These are phyloP conservation scores for Aphidius colemani DNA, from an alignment of 2,888 invertebrate species.

Conservation along the genomic window DNA sequence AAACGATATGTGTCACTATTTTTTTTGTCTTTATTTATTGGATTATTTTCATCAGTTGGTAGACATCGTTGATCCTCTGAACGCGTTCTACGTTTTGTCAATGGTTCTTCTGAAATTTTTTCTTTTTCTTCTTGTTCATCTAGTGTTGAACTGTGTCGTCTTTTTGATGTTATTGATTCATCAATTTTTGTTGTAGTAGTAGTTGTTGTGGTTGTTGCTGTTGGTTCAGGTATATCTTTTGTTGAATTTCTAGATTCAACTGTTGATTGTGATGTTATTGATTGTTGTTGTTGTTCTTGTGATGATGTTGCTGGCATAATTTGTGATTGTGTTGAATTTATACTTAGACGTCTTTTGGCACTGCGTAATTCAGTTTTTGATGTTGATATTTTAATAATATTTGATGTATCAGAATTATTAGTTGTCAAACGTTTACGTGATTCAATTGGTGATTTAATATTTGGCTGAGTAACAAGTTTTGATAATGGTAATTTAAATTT, in stretches of 20 bases:
- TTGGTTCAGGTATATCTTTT: conserved; percentile 23
- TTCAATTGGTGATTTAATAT: conserved; percentile 1
- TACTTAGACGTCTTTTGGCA: conserved; percentile 28
- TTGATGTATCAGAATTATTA: neutral
- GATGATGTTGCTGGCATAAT: conserved; percentile 21
- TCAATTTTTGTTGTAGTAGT: conserved; percentile 7
- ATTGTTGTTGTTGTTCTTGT: conserved; percentile 15
- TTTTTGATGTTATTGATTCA: conserved; percentile 34
- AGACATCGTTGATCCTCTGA: conserved; percentile 51
- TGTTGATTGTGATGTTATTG: conserved; percentile 10
- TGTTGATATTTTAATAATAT: conserved; percentile 17
- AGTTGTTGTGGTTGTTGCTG: conserved; percentile 5
- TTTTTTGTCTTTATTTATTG: conserved; percentile 53
- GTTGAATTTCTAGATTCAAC: conserved; percentile 8
- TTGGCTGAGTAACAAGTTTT: conserved; percentile 16
- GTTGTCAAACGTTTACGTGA: conserved; percentile 3
- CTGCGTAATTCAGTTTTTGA: conserved; percentile 23
- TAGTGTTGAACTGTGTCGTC: conserved; percentile 47
- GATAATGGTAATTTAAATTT: conserved; percentile 33
- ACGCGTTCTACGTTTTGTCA: conserved; percentile 49
- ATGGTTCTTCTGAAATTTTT: conserved; percentile 38
- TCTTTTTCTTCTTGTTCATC: conserved; percentile 35
- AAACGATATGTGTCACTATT: conserved; percentile 32
- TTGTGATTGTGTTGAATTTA: conserved; percentile 5
- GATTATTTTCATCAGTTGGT: conserved; percentile 60